Evolutionary conservation across 1,140 invertebrate species (phyloP), one percentile per base, ranked within the genome.

Genomic region (Drosophila ambigua): DNA sequence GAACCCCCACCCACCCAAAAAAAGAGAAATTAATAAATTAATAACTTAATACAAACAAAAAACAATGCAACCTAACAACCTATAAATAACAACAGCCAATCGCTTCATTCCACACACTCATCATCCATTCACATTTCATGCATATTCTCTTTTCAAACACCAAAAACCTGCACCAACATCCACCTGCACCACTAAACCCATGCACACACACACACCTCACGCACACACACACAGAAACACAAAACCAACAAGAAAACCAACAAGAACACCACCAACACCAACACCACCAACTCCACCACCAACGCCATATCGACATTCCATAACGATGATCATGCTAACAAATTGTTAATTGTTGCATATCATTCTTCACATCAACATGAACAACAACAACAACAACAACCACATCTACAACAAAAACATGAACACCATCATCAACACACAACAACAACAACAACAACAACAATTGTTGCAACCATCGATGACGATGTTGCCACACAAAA

Each of bases 281-380:
- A 41, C 46, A 60, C 58, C 50, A 69, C 49, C 75, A 16, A 16
- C 16, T 16, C 16, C 16, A 53, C 68, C 92, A 35, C 35, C 35
- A 13, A 11, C 35, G 11, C 11, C 11, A 39, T 39, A 39, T 13
- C 35, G 35, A 39, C 35, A 39, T 39, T 39, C 35, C 35, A 39
- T 79, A 91, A 82, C 63, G 81, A 74, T 76, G 82, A 85, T 88
- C 73, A 80, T 88, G 83, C 84, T 88, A 83, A 88, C 83, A 79
- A 82, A 83, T 39, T 87, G 85, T 81, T 91, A 83, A 91, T 91
- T 84, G 85, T 90, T 87, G 82, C 89, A 80, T 90, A 91, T 91
- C 82, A 91, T 91, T 80, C 89, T 89, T 83, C 84, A 89, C 76
- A 81, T 84, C 73, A 90, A 90, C 88, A 90, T 73, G 88, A 83